Base-by-base conservation (phyloP, 2,888 invertebrate genomes). In the Trisateles emortualis region DNA sequence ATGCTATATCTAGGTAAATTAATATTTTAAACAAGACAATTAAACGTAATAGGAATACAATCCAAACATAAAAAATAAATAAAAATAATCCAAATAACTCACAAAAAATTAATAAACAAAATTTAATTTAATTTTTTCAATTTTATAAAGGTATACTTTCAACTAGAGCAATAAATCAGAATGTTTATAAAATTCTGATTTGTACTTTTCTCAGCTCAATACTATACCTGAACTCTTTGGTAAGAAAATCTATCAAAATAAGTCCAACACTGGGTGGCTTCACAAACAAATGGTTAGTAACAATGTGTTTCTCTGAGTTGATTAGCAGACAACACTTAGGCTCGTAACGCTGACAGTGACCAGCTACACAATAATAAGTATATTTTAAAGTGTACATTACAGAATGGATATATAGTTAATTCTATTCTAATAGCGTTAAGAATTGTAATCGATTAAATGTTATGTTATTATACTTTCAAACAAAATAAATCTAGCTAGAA, bases 11-110 rank as follows among this genome's bases (percentile, higher is more conserved):
- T n/a, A n/a, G n/a, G 52, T 65, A 58, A 54, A 61, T 53, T 55
- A 36, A 13, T 50, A 54, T 49, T 30, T 44, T 19, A 43, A 56
- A 64, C 40, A 30, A 3, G 35, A 44, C 30, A 56, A 36, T 59
- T 1, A 58, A 56, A 56, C 30, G 38, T 52, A 56, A 52, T 65
- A 67, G 59, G 49, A 54, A 56, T 44, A 52, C 32, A 48, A 38
- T 24, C 40, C 32, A 47, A 62, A 40, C 17, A 14, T 9, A 26
- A 59, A 63, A 58, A 43, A 36, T 19, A 32, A 50, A 39, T 39
- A 42, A 19, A 2, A 33, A 17, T 35, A 47, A 48, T 46, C 35
- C 33, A 33, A 33, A 33, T 33, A 14, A 14, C 33, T 52, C 46
- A 36, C 52, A 54, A 52, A 51, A 55, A 29, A 44, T 29, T 41